These are phyloP conservation scores for Drosophila siamana DNA, from an alignment of 2,888 invertebrate genomes.

Conservation along the genomic window DNA sequence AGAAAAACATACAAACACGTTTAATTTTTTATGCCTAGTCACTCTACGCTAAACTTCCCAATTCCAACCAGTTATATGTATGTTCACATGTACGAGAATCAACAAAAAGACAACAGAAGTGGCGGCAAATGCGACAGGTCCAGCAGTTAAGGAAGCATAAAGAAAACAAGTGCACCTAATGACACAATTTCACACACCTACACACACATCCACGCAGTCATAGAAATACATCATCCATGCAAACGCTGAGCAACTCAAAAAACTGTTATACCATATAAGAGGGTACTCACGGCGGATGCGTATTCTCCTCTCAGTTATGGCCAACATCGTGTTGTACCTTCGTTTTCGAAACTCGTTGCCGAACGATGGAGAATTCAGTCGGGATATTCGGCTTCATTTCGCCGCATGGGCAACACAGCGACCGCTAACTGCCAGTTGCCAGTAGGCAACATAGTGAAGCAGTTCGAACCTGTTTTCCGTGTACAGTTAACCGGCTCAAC, in stretches of 20 bases:
- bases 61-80: slow-evolving; percentile 1
- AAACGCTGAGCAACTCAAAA: slow-evolving; percentile 4
- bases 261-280: slow-evolving; percentile 58
- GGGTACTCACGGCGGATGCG: slow-evolving; percentile 36
- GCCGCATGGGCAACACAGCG: slow-evolving; percentile 34
- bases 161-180: slow-evolving; percentile 81
- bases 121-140: slow-evolving; percentile 52
- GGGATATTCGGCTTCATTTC: slow-evolving; percentile 39
- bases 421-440: slow-evolving; percentile 62
- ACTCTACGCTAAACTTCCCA: slow-evolving; percentile 4
- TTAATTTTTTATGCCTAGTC: slow-evolving; percentile 17
- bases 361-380: slow-evolving; percentile 35
- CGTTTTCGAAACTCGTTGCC: slow-evolving; percentile 29
- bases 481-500: slow-evolving; percentile 54
- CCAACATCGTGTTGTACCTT: slow-evolving; percentile 28
- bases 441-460: slow-evolving; percentile 72
- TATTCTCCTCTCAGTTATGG: slow-evolving; percentile 17
- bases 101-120: slow-evolving; percentile 50
- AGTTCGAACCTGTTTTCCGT: slow-evolving; percentile 60
- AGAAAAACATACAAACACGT: slow-evolving; percentile 21
- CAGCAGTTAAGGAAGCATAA: slow-evolving; percentile 60
- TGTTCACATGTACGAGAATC: slow-evolving; percentile 50
- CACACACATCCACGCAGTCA: slow-evolving; percentile 8
- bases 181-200: slow-evolving; percentile 72
- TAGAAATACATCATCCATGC: slow-evolving; percentile 2